Evolutionary conservation across 2,888 invertebrate species (phyloP).

Genomic region (Scelioninae gen. 1): DNA sequence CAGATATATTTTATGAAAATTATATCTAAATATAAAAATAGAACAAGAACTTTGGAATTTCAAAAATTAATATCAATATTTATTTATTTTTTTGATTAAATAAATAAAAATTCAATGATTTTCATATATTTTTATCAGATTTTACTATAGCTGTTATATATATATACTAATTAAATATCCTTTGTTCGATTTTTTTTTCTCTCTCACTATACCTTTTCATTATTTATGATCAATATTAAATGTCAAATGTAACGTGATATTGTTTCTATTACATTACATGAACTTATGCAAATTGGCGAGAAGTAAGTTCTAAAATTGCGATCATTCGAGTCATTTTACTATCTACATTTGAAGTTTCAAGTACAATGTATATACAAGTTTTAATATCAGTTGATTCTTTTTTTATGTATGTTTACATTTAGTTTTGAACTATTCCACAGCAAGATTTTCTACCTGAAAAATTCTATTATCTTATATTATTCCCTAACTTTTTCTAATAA

Average conservation of each 20-base stretch:
- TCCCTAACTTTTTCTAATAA: no score
- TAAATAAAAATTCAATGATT: no score
- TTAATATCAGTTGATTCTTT: slow-evolving; percentile 17
- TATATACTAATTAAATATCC: no score
- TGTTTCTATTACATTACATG: slow-evolving; percentile 41
- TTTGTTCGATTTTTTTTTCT: background rate
- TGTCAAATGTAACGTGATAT: slow-evolving; percentile 45
- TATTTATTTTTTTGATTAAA: no score
- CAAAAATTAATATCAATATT: no score
- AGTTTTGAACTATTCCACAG: no score
- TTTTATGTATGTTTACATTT: background rate
- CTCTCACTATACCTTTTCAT: background rate
- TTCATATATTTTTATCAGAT: no score
- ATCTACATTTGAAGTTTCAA: slow-evolving; percentile 53
- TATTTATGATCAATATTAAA: slow-evolving; percentile 33
- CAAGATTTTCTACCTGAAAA: background rate
- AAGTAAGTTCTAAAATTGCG: slow-evolving; percentile 40
- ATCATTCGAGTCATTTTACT: slow-evolving; percentile 24
- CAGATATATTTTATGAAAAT: no score
- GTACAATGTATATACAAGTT: slow-evolving; percentile 25
- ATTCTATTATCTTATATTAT: no score
- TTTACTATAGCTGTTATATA: no score
- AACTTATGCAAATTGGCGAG: slow-evolving; percentile 33
- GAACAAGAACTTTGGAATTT: no score
- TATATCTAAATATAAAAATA: no score